Conservation (phyloP, 2,888 invertebrate genomes). For the Ectobius pallidus region DNA sequence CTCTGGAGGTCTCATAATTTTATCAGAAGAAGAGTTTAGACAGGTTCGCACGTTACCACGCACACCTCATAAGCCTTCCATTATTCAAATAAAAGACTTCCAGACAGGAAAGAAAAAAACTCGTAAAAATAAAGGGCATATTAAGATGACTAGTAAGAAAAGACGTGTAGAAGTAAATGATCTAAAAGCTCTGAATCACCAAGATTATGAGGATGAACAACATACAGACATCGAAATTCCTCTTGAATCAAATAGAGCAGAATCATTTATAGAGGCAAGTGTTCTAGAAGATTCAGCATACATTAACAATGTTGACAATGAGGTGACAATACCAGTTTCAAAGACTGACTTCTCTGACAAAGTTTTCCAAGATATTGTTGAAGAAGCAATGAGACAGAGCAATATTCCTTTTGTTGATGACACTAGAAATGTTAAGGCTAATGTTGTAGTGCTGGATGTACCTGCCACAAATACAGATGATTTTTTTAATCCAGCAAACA, state of each 20-base stretch:
- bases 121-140: slow-evolving; percentile 11
- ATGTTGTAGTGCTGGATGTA: slow-evolving; percentile 21
- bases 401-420: slow-evolving; percentile 35
- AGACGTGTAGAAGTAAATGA: not conserved
- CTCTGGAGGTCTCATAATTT: slow-evolving; percentile 56
- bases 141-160: not conserved
- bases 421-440: not conserved
- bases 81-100: not conserved
- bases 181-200: too few relatives aligned
- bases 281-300: not conserved
- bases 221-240: not conserved
- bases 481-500: not conserved
- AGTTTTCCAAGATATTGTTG: slow-evolving; percentile 38
- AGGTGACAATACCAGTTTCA: not conserved
- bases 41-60: slow-evolving; percentile 52
- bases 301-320: not conserved
- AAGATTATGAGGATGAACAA: not conserved
- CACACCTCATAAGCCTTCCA: not conserved
- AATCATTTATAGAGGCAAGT: not conserved
- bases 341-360: slow-evolving; percentile 14
- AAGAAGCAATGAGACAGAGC: slow-evolving; percentile 42
- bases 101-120: slow-evolving; percentile 7
- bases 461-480: not conserved
- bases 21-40: slow-evolving; percentile 57
- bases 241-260: not conserved